Evolutionary conservation across 2,888 invertebrate species (phyloP).

Genomic region (Chaitophorus viminalis): DNA sequence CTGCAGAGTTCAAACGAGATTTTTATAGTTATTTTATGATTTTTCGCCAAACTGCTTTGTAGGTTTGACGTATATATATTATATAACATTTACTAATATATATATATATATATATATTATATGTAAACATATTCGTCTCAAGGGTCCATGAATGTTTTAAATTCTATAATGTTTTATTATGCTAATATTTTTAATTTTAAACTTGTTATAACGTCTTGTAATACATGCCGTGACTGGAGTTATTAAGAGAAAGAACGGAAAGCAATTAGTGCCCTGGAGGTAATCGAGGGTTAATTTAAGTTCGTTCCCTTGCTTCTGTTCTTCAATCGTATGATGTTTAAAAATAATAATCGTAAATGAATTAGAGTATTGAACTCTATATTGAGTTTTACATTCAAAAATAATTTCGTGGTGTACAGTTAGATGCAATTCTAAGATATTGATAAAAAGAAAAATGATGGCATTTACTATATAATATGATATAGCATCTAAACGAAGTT

Average conservation of each 20-base stretch:
- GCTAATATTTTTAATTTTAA: slow-evolving; percentile 43
- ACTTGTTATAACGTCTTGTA: slow-evolving; percentile 35
- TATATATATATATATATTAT: too few species aligned
- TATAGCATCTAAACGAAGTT: neutral
- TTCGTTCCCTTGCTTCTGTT: slow-evolving; percentile 31
- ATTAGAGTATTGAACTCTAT: neutral
- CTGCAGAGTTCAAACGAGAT: neutral
- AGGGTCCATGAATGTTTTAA: slow-evolving; percentile 36
- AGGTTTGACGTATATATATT: neutral
- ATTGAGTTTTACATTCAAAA: neutral
- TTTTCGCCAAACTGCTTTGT: neutral
- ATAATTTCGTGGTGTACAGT: neutral
- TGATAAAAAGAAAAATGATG: too few species aligned
- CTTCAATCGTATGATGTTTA: neutral
- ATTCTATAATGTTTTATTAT: slow-evolving; percentile 44
- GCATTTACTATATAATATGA: too few species aligned
- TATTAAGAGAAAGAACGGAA: slow-evolving; percentile 24
- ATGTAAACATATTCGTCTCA: slow-evolving; percentile 20
- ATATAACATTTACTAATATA: too few species aligned
- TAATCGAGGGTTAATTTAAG: slow-evolving; percentile 41
- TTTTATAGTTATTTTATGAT: slow-evolving; percentile 14
- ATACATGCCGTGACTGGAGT: slow-evolving; percentile 30
- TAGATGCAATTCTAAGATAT: too few species aligned
- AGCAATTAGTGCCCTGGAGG: slow-evolving; percentile 23
- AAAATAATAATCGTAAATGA: neutral